These are phyloP conservation scores for Neodiprion fabricii DNA, from an alignment of 1,140 invertebrate genomes.

Conservation along the genomic window DNA sequence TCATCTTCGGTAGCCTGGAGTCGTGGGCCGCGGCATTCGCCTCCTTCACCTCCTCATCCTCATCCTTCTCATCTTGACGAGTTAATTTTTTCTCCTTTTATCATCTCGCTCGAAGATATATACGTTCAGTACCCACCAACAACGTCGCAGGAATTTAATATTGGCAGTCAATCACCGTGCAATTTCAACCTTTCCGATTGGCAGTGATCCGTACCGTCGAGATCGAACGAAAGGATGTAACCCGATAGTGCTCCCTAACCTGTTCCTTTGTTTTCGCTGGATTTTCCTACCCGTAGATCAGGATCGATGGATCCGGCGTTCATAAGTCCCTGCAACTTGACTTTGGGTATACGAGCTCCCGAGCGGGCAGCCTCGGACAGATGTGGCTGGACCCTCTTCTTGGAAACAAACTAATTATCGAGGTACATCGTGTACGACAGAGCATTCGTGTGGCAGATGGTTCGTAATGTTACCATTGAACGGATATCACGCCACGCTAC, in stretches of 20 bases:
- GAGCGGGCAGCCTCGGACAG: not conserved
- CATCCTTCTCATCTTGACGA: too few species aligned
- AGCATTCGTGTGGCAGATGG: not conserved
- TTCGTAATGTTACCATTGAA: not conserved
- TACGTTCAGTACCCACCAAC: too few species aligned
- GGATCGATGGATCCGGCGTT: not conserved
- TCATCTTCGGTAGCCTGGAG: not conserved
- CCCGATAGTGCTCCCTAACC: too few species aligned
- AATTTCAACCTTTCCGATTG: too few species aligned
- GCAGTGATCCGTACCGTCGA: too few species aligned
- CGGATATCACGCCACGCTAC: too few species aligned
- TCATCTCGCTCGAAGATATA: too few species aligned
- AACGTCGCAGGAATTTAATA: too few species aligned
- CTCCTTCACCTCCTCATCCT: not conserved
- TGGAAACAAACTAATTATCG: constrained; percentile 11
- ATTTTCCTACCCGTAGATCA: not conserved
- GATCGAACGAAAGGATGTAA: too few species aligned
- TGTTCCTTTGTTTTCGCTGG: not conserved
- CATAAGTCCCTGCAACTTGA: not conserved
- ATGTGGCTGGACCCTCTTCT: constrained; percentile 6
- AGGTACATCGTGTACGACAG: not conserved
- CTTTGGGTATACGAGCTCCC: not conserved
- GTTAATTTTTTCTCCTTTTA: too few species aligned
- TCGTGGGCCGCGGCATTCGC: not conserved
- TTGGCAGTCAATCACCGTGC: too few species aligned